Base-by-base conservation (phyloP, 2,888 invertebrate species). In the Pocota personata region DNA sequence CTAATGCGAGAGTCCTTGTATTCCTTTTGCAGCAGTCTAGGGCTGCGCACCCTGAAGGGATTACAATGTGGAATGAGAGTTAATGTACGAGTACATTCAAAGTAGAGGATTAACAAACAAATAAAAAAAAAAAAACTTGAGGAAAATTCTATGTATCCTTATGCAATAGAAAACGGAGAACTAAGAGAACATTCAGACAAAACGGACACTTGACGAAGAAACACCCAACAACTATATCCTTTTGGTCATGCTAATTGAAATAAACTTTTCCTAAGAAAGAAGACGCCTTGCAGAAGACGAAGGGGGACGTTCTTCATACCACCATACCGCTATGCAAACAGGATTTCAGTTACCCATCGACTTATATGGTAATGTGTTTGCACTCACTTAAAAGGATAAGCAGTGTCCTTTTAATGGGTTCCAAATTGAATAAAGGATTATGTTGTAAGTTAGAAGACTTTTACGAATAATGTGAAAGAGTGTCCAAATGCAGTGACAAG, bases 341-440 rank as follows among this genome's bases (percentile, higher is more conserved):
- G 50, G 21, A 72, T 24, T 69, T 46, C 52, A 60, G 40, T 43
- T 24, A 52, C 40, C 69, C 50, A 67, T 46, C 64, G 35, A 72
- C 35, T 91, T 92, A 91, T 91, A 92, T 92, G 90, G 90, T 92
- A 92, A 92, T 91, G 91, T 92, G 91, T 92, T 92, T 92, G 92
- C 90, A 91, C 91, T 91, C 92, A 91, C 91, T 92, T 92, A 92
- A 92, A 91, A 91, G 92, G 92, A 91, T 92, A 91, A 92, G 91
- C 91, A 91, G 90, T 91, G 92, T 92, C 91, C 91, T 91, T 91
- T 92, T 92, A 92, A 92, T 92, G 92, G 92, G 91, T 91, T 92
- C 90, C 90, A 91, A 92, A 92, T 92, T 92, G 92, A 92, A 92
- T 92, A 92, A 92, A 91, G 91, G 92, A 92, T 92, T 92, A 92